phyloP scores from a whole-genome alignment of 2,797 vertebrate genomes.

The Rhinoraja longicauda region DNA sequence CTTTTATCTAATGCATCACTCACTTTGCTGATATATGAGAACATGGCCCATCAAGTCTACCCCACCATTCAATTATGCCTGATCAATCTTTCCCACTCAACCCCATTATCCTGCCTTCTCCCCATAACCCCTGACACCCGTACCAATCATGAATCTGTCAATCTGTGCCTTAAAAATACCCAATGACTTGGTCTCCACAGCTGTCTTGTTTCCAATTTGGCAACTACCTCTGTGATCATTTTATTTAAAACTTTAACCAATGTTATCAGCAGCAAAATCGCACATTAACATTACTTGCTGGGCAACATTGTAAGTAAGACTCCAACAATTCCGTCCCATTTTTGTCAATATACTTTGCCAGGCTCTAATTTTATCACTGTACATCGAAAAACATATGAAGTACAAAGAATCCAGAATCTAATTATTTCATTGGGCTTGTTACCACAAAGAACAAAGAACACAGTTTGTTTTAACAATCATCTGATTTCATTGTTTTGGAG shows the following conservation, averaged over 20 bases:
- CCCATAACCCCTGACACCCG: no score
- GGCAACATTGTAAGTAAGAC: neutral
- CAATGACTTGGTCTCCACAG: no score
- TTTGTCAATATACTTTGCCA: neutral
- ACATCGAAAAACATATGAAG: neutral
- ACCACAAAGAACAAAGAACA: neutral
- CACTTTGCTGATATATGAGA: no score
- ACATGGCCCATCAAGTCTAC: no score
- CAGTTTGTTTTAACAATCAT: neutral
- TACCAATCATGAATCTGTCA: no score
- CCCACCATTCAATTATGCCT: no score
- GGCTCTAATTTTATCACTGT: neutral
- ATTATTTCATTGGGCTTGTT: neutral
- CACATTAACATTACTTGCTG: neutral
- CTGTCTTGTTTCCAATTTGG: neutral
- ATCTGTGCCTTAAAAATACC: no score
- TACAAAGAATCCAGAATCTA: neutral
- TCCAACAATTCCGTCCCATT: neutral
- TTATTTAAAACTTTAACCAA: neutral
- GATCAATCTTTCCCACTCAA: no score
- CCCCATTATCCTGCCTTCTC: no score
- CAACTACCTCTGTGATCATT: neutral
- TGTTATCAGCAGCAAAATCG: neutral
- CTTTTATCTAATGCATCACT: no score
- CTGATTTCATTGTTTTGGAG: constrained; percentile 9